Evolutionary conservation across 2,888 invertebrate species (phyloP), one percentile per base, ranked within the genome.

Genomic region (Miltochrista miniata): DNA sequence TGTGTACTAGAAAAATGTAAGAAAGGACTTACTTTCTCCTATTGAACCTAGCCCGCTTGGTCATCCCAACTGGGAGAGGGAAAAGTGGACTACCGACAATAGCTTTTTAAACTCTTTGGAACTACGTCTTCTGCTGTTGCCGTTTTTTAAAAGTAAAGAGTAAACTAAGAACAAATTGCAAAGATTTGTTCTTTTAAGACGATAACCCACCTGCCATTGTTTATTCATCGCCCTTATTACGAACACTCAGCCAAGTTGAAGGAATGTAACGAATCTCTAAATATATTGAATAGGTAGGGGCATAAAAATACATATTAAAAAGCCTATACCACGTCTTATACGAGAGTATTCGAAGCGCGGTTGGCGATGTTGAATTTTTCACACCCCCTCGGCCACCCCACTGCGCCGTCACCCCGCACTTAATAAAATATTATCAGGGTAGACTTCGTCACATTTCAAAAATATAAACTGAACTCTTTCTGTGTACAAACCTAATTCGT

Each of bases 391-490:
- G 59, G 57, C 70, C 68, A 54, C 72, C 65, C 64, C 65, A 65
- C 54, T 61, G 59, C 56, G 49, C 68, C 70, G 58, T 59, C 64
- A 52, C 72, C 76, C 73, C 62, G 64, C 66, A 70, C 74, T 87
- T 83, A 83, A 88, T 88, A 88, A 87, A 84, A 85, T 82, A 87
- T 87, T 72, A 83, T 64, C 68, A 59, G 54, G 56, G 62, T 68
- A 81, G 79, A 83, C 85, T 84, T 87, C 84, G 84, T 84, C 87
- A 85, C 86, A 83, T 84, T 72, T 81, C 79, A 76, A 79, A 72
- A 71, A 68, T 71, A 72, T 57, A 66, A 59, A 64, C 51, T 67
- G 63, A 56, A 64, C 51, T 56, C 52, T 51, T 61, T 62, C 49
- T 49, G 44, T 15, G 24, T 14, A 44, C 45, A 9, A 42, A 51